phyloP scores from a whole-genome alignment of 2,797 vertebrate species.

The Arctocebus calabarensis region DNA sequence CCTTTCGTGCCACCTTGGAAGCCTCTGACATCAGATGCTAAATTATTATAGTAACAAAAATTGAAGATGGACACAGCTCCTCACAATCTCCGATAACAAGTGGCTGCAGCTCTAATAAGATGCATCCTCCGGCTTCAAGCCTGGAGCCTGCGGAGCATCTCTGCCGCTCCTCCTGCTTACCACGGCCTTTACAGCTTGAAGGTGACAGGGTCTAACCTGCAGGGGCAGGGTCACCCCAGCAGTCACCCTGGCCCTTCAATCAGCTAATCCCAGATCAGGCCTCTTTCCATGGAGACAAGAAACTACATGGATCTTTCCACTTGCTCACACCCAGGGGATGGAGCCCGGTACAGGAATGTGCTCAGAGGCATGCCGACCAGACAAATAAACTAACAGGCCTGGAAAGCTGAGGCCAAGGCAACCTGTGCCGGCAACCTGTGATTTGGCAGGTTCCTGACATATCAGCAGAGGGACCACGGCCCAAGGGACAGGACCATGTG shows the following conservation, averaged over 20 bases:
- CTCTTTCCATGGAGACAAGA: constrained; percentile 9
- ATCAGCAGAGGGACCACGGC: constrained; percentile 61
- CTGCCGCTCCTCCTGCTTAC: not conserved
- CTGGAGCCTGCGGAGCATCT: constrained; percentile 33
- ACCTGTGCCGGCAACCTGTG: constrained; percentile 56
- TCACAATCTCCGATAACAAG: not conserved
- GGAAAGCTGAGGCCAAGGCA: constrained; percentile 60
- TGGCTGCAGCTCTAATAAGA: constrained; percentile 1
- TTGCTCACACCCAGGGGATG: constrained; percentile 51
- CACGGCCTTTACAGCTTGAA: constrained; percentile 15
- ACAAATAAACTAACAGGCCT: constrained; percentile 65
- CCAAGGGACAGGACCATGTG: constrained; percentile 59
- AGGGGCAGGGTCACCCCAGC: constrained; percentile 6
- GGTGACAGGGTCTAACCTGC: constrained; percentile 36
- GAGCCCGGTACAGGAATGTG: not conserved
- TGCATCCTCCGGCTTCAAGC: not conserved
- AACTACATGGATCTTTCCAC: constrained; percentile 49
- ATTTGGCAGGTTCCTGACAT: constrained; percentile 76
- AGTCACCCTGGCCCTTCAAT: not conserved
- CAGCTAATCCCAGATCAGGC: not conserved
- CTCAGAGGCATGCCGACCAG: constrained; percentile 42
- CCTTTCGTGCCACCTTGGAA: not conserved
- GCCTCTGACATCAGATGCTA: not conserved
- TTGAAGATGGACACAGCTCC: not conserved
- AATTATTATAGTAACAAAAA: constrained; percentile 59